phyloP scores from a whole-genome alignment of 2,888 invertebrate genomes.

The Melanophora roralis region DNA sequence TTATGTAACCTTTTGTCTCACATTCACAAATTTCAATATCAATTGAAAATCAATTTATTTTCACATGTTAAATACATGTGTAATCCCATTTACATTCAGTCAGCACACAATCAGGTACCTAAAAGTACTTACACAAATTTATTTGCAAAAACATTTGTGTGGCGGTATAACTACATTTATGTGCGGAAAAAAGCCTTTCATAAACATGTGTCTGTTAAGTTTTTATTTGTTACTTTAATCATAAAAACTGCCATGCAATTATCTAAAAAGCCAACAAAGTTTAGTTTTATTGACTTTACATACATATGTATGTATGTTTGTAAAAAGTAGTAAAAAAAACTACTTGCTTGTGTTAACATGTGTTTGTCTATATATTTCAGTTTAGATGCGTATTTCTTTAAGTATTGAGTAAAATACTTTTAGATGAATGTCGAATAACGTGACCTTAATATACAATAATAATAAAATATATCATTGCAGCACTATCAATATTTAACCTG shows the following conservation, averaged over 20 bases:
- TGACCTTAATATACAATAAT: conserved; percentile 51
- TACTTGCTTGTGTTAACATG: too few relatives aligned
- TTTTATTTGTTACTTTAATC: conserved; percentile 16
- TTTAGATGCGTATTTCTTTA: neutral
- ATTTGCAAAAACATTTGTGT: neutral
- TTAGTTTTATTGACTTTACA: conserved; percentile 35
- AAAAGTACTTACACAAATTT: neutral
- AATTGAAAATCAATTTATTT: conserved; percentile 49
- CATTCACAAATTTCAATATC: conserved; percentile 26
- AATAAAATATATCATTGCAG: conserved; percentile 51
- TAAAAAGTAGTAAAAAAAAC: neutral
- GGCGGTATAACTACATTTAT: neutral
- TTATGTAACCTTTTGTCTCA: conserved; percentile 21
- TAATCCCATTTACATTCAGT: conserved; percentile 20
- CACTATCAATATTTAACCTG: conserved; percentile 40
- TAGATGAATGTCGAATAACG: conserved; percentile 18
- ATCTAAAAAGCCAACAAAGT: conserved; percentile 43
- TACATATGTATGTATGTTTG: too few relatives aligned
- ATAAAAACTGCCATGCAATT: conserved; percentile 41
- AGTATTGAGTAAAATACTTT: neutral
- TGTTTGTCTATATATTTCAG: too few relatives aligned
- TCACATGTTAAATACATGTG: conserved; percentile 28
- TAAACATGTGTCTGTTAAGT: neutral
- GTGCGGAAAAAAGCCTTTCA: too few relatives aligned
- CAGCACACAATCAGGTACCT: neutral